phyloP scores from a whole-genome alignment of 2,797 vertebrate genomes.

The Pterois miles region DNA sequence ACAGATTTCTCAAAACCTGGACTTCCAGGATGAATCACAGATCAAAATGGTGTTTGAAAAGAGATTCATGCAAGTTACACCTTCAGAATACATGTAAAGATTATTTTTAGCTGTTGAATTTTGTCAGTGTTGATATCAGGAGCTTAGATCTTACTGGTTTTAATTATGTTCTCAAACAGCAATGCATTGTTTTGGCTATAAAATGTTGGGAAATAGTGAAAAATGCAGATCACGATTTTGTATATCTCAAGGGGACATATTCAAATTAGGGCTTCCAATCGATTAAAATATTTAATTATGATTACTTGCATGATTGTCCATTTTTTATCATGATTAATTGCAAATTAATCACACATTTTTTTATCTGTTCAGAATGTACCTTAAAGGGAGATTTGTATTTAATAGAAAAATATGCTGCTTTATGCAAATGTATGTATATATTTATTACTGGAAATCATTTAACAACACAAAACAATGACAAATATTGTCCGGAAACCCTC shows the following conservation, averaged over 20 bases:
- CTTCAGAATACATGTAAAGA: not conserved
- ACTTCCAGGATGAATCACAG: not conserved
- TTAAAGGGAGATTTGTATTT: too few relatives aligned
- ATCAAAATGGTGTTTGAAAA: not conserved
- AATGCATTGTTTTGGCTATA: not conserved
- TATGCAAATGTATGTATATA: too few relatives aligned
- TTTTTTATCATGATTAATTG: accelerated
- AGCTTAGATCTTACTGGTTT: not conserved
- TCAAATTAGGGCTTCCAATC: not conserved
- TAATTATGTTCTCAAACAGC: not conserved
- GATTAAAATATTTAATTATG: too few relatives aligned
- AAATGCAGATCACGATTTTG: not conserved
- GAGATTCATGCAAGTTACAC: not conserved
- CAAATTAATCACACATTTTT: too few relatives aligned
- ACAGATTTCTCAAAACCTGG: not conserved
- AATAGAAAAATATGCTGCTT: too few relatives aligned
- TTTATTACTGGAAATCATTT: too few relatives aligned
- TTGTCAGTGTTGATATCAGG: not conserved
- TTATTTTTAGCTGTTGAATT: not conserved
- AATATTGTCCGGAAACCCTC: too few relatives aligned
- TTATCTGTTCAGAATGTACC: too few relatives aligned
- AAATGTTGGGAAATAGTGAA: not conserved
- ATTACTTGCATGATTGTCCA: too few relatives aligned
- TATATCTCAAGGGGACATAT: not conserved
- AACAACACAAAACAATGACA: too few relatives aligned